A percentile compares a stretch with the other conserved stretches of the same genome.
Evolutionary conservation across 2,113 vertebrate genomes (phyloP).

Genomic region (Brachirus orientalis): DNA sequence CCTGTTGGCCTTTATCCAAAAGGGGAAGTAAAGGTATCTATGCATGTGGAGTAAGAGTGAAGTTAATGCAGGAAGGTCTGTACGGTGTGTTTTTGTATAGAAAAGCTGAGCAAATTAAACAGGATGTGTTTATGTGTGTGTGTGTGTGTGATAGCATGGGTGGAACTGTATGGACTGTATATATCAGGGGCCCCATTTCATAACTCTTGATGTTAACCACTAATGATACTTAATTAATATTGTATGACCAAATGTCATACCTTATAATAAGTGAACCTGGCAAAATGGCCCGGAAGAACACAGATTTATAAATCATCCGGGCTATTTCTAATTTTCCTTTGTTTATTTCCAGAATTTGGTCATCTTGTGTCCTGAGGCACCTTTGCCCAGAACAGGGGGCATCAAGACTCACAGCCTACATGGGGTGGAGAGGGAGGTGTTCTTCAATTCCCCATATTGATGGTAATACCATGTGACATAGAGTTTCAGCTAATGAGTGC

Average conservation of each 20-base stretch:
- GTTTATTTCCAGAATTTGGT: slow-evolving; percentile 27
- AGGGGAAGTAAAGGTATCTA: not conserved
- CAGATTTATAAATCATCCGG: too few species aligned
- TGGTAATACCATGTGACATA: slow-evolving; percentile 61
- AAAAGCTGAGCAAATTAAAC: too few species aligned
- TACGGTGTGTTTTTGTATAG: too few species aligned
- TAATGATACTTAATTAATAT: slow-evolving; percentile 27
- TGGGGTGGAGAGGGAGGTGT: not conserved
- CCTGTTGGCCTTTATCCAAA: slow-evolving; percentile 21
- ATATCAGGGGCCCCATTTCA: not conserved
- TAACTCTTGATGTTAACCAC: not conserved
- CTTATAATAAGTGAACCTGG: too few species aligned
- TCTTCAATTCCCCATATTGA: slow-evolving; percentile 42
- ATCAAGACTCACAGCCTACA: slow-evolving; percentile 10
- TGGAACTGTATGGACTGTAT: too few species aligned
- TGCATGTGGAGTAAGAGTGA: not conserved
- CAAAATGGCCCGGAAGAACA: too few species aligned
- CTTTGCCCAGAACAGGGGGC: not conserved
- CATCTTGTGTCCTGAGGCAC: slow-evolving; percentile 17
- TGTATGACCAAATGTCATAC: slow-evolving; percentile 4
- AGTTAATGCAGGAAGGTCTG: too few species aligned
- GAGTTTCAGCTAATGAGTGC: slow-evolving; percentile 58
- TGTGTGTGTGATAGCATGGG: not conserved
- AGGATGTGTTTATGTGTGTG: not conserved
- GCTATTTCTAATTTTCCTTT: not conserved